Conservation (phyloP, 2,797 vertebrate species). For the Sebastes dallii region DNA sequence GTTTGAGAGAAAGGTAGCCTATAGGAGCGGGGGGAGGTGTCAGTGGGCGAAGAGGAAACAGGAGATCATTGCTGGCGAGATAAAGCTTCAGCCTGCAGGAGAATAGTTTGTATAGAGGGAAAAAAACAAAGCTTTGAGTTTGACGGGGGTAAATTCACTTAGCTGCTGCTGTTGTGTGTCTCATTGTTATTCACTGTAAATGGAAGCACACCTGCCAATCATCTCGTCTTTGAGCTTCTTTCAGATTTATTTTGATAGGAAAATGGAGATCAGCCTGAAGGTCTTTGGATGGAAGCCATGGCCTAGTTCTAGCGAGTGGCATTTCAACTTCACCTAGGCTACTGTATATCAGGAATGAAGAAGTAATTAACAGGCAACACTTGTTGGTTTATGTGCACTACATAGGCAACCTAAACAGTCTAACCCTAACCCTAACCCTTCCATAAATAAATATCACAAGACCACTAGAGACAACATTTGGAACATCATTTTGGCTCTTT, state of each 20-base stretch:
- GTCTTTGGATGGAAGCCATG: constrained; percentile 11
- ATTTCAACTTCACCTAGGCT: neutral
- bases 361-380: neutral
- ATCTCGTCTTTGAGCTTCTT: neutral
- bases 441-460: no score
- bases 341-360: neutral
- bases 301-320: neutral
- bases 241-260: neutral
- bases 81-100: neutral
- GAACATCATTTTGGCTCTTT: neutral
- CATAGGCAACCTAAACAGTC: neutral
- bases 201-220: neutral
- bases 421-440: no score
- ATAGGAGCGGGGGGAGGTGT: neutral
- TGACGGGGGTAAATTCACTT: neutral
- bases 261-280: neutral
- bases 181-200: neutral
- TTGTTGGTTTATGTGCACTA: neutral
- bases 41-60: neutral
- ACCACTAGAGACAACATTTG: neutral
- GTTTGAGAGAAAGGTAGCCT: neutral
- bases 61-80: neutral
- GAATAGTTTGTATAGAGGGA: neutral
- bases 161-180: neutral
- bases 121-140: neutral